Evolutionary conservation across 2,888 invertebrate species (phyloP), one percentile per base, ranked within the genome.

Genomic region (Drosophila hamatofila): DNA sequence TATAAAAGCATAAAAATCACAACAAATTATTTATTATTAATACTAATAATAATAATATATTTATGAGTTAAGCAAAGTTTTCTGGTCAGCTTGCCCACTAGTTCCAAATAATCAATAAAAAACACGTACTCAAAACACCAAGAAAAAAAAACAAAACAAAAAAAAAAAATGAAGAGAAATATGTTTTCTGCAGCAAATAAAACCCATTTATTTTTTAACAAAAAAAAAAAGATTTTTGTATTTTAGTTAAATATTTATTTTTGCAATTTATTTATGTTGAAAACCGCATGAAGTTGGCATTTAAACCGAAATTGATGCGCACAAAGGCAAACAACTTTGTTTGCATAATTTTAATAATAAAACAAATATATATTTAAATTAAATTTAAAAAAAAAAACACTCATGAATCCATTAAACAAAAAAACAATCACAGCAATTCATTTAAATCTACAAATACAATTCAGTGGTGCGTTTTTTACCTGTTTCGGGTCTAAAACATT

Each of bases 401-500:
- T 49, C 42, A 71, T 56, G 39, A 67, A 69, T 39, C 54, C 41
- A 70, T 61, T 55, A 66, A 66, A 21, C 54, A 30, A 9, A 55
- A 80, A 46, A 42, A n/a, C 2, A 57, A 48, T 66, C 62, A 25
- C 33, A 39, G 42, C 18, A 64, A 68, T 49, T 52, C 61, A 68
- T 55, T 42, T 21, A 65, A 67, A 55, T 37, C 63, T 60, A 65
- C 51, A 62, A 56, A 70, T 59, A 85, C 64, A 88, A 88, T 83
- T 85, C 79, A 88, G 81, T 85, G 84, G 85, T 88, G 88, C 84
- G 84, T 84, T 85, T 84, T 84, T 81, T 88, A 87, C 80, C 83
- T 74, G 18, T 62, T 14, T 67, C 73, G 64, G 81, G 70, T 77
- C 85, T 88, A 73, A 77, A 81, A 87, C 84, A 80, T 80, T 79